These are phyloP conservation scores for Melanophora roralis DNA, from an alignment of 2,888 invertebrate genomes.

Conservation along the genomic window DNA sequence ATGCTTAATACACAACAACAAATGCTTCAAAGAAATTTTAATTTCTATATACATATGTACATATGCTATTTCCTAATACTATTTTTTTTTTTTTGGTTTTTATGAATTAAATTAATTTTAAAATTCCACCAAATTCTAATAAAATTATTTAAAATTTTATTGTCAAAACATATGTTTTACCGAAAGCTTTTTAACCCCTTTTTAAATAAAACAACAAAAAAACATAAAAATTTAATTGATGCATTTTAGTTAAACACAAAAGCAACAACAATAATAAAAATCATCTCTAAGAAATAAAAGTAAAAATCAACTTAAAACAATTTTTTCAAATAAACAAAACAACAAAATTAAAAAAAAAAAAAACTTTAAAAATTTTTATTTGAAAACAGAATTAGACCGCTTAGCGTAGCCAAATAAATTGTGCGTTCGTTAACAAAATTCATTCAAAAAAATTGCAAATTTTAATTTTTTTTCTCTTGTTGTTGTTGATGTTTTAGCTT, in stretches of 20 bases:
- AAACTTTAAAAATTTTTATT: slow-evolving; percentile 21
- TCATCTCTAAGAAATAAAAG: not conserved
- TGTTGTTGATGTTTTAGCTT: no score
- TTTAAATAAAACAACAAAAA: not conserved
- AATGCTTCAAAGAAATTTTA: no score
- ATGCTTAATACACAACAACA: no score
- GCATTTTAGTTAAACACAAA: slow-evolving; percentile 14
- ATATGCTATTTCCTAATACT: no score
- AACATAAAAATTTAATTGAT: slow-evolving; percentile 20
- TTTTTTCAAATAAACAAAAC: not conserved
- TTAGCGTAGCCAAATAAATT: slow-evolving; percentile 64
- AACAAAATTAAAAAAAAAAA: not conserved
- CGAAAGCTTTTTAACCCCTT: no score
- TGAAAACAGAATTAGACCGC: slow-evolving; percentile 63
- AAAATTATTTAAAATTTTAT: not conserved
- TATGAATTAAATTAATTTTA: no score
- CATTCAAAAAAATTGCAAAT: slow-evolving; percentile 58
- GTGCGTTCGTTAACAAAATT: slow-evolving; percentile 58
- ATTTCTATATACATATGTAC: no score
- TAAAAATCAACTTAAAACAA: slow-evolving; percentile 32
- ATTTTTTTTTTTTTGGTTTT: no score
- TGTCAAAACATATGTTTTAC: not conserved
- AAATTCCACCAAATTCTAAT: no score
- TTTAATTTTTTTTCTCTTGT: no score
- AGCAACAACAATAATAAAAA: not conserved